Conservation (phyloP, 1,140 invertebrate genomes). For the Chrysomallon squamiferum region DNA sequence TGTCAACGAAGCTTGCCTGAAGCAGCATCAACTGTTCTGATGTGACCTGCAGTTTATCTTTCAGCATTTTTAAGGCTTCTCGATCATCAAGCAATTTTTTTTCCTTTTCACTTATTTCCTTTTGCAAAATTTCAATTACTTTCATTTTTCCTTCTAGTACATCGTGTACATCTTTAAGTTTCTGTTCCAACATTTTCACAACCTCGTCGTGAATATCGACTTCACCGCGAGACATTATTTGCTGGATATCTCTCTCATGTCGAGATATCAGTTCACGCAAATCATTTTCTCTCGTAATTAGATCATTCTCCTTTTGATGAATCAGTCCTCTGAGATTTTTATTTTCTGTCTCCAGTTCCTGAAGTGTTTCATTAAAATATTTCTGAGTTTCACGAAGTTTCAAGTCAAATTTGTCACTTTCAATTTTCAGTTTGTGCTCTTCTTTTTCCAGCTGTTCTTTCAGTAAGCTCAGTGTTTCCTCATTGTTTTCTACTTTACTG, state of each 20-base stretch:
- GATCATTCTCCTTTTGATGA: conserved; percentile 47
- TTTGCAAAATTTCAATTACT: conserved; percentile 52
- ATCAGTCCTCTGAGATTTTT: conserved; percentile 38
- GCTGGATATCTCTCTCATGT: conserved; percentile 55
- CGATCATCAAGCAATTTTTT: conserved; percentile 43
- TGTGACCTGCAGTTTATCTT: conserved; percentile 64
- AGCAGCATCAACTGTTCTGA: conserved; percentile 80
- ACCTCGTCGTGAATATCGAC: conserved; percentile 54
- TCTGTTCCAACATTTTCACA: conserved; percentile 57
- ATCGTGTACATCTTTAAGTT: conserved; percentile 54
- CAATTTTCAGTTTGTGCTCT: conserved; percentile 49
- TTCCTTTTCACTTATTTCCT: conserved; percentile 47
- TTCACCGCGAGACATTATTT: conserved; percentile 51
- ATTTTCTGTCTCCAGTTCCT: conserved; percentile 47
- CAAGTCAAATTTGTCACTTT: conserved; percentile 51
- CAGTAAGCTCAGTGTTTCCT: conserved; percentile 43
- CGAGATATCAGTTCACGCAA: conserved; percentile 48
- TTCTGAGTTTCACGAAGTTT: conserved; percentile 53
- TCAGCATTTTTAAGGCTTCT: conserved; percentile 44
- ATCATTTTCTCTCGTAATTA: conserved; percentile 49
- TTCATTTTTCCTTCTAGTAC: conserved; percentile 55
- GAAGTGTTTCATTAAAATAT: conserved; percentile 58
- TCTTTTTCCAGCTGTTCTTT: conserved; percentile 45
- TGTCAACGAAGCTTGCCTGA: conserved; percentile 77
- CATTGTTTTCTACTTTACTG: conserved; percentile 48